Conservation (phyloP, 1,140 invertebrate genomes). For the Rhopalosiphum maidis region DNA sequence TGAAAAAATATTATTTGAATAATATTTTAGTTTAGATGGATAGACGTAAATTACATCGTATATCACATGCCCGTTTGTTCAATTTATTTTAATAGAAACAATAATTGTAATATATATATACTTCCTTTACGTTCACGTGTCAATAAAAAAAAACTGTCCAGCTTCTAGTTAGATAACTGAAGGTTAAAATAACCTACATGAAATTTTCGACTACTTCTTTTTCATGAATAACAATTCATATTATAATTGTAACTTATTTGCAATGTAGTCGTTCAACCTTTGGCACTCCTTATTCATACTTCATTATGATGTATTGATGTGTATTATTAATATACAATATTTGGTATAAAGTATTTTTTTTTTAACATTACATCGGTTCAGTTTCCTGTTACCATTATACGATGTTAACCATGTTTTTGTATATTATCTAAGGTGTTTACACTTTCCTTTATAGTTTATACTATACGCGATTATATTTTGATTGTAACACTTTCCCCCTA, state of each 20-base stretch:
- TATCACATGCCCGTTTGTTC: neutral
- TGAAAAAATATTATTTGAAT: neutral
- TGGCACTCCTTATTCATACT: conserved; percentile 36
- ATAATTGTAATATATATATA: neutral
- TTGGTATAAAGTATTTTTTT: neutral
- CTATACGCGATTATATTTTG: neutral
- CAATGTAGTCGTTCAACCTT: neutral
- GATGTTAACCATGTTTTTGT: neutral
- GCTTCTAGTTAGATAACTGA: neutral
- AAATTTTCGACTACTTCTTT: conserved; percentile 11
- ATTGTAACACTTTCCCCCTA: neutral
- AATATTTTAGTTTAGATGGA: neutral
- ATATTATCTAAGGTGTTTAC: neutral
- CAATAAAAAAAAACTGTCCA: conserved; percentile 24
- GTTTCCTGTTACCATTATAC: neutral
- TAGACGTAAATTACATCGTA: neutral
- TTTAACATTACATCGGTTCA: neutral
- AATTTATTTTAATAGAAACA: conserved; percentile 55
- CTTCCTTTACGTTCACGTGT: neutral
- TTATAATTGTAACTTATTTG: neutral
- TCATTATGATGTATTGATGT: conserved; percentile 18
- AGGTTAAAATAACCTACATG: conserved; percentile 44
- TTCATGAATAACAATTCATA: conserved; percentile 25
- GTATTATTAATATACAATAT: neutral
- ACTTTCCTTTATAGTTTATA: neutral